phyloP scores from a whole-genome alignment of 1,140 invertebrate genomes.

The Piezodorus guildinii region DNA sequence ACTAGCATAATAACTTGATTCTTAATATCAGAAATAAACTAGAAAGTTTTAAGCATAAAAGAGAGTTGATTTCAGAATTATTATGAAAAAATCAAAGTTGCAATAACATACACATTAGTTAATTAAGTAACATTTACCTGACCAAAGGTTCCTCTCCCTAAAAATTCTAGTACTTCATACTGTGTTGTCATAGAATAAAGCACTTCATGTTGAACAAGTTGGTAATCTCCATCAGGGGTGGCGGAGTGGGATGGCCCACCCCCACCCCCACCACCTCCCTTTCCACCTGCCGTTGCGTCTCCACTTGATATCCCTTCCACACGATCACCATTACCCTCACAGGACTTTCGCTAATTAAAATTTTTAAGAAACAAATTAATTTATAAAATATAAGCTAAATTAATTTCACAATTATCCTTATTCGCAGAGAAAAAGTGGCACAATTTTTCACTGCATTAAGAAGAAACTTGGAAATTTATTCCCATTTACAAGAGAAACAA shows the following conservation, averaged over 20 bases:
- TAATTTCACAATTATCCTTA: no score
- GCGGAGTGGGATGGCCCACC: constrained; percentile 33
- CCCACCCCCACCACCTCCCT: constrained; percentile 35
- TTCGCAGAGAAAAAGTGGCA: no score
- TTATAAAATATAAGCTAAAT: neutral
- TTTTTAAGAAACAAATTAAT: neutral
- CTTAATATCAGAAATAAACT: no score
- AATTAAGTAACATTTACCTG: constrained; percentile 52
- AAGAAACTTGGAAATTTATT: no score
- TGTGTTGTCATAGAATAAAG: constrained; percentile 85
- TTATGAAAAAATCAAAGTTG: no score
- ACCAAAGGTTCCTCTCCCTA: constrained; percentile 96
- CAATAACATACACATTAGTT: no score
- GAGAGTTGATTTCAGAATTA: no score
- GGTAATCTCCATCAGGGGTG: constrained; percentile 90
- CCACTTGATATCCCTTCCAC: constrained; percentile 34
- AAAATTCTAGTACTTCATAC: constrained; percentile 96
- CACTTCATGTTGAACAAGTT: constrained; percentile 92
- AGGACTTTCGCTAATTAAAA: constrained; percentile 44
- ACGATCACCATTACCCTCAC: constrained; percentile 48
- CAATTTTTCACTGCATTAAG: no score
- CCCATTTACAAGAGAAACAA: no score
- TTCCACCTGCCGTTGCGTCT: constrained; percentile 59
- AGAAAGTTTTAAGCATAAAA: no score
- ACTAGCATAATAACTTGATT: no score